Conservation (phyloP, 2,113 vertebrate species). For the Gobiocypris rarus region DNA sequence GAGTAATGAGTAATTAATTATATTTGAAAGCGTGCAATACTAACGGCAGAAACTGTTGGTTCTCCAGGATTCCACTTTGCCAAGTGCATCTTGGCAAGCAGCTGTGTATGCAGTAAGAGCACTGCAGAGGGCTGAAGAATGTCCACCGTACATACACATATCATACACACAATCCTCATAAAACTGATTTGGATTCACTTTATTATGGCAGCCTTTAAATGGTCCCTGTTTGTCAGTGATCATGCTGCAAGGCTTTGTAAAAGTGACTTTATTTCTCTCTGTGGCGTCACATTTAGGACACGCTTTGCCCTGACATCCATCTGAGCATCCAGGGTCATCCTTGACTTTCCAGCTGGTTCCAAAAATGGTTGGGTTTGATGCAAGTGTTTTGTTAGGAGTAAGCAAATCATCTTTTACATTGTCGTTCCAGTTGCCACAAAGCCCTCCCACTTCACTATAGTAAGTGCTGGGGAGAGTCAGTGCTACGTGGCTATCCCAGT, state of each 20-base stretch:
- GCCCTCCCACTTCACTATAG: constrained; percentile 54
- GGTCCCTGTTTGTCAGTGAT: constrained; percentile 62
- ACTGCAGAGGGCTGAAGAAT: constrained; percentile 60
- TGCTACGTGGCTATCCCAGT: constrained; percentile 70
- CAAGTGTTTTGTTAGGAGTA: constrained; percentile 33
- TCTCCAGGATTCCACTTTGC: constrained; percentile 63
- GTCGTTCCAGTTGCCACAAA: constrained; percentile 71
- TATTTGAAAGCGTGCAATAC: constrained; percentile 38
- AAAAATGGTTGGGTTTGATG: constrained; percentile 28
- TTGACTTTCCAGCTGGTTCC: constrained; percentile 62
- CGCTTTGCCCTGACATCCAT: constrained; percentile 38
- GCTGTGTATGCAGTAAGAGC: constrained; percentile 64
- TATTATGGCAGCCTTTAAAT: constrained; percentile 62
- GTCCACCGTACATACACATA: constrained; percentile 68
- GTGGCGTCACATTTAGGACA: constrained; percentile 59
- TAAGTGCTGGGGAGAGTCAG: constrained; percentile 71
- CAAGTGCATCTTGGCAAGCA: constrained; percentile 62
- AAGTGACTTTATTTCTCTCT: constrained; percentile 44
- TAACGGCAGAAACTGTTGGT: constrained; percentile 67
- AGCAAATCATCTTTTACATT: constrained; percentile 55
- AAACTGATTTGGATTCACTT: constrained; percentile 58
- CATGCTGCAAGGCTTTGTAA: constrained; percentile 65
- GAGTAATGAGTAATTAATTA: neutral
- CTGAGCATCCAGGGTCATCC: constrained; percentile 54
- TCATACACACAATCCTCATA: constrained; percentile 71